Evolutionary conservation across 1,140 invertebrate species (phyloP), one percentile per base, ranked within the genome.

Genomic region (Philopotamus ludificatus): DNA sequence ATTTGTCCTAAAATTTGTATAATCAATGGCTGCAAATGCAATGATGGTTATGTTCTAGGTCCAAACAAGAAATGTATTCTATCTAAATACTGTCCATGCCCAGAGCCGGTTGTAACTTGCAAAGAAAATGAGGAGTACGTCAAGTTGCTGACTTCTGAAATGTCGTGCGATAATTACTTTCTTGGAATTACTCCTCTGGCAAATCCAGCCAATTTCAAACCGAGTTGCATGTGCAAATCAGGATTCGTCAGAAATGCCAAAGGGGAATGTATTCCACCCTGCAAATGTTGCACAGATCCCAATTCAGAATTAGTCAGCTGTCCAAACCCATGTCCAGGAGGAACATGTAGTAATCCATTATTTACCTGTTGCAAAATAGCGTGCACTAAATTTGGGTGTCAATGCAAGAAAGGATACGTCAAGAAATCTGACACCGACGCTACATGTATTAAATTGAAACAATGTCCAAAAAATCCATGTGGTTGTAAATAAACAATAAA

Each of bases 361-460:
- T 66, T 66, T 50, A 15, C 28, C 16, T 15, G 34, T 0, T 66
- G 64, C 16, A 53, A 59, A 18, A 3, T 1, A 12, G n/a, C 1
- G 1, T 23, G 42, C 26, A 15, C 15, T 3, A 15, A 28, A 9
- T 9, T 9, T 2, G 65, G 65, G 12, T 66, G 65, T 26, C 65
- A 62, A 23, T 66, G 65, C 28, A 66, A 66, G 26, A 47, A 60
- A 45, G 65, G 65, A 12, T 66, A 26, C 18, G 58, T 66, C 15
- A 66, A 66, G 23, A 58, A 59, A 28, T 42, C n/a, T 8, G 54
- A 63, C 21, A 57, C 1, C 2, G 25, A 67, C 21, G 1, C 22
- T 1, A 67, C 1, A 15, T 67, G 65, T 18, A 25, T 67, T 10
- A 0, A 41, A 34, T 9, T 42, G 7, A 18, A 22, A 20, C 15